A percentile compares a stretch with the other conserved stretches of the same genome.
Evolutionary conservation across 2,888 invertebrate genomes (phyloP).

Genomic region (Lissonota sp.): DNA sequence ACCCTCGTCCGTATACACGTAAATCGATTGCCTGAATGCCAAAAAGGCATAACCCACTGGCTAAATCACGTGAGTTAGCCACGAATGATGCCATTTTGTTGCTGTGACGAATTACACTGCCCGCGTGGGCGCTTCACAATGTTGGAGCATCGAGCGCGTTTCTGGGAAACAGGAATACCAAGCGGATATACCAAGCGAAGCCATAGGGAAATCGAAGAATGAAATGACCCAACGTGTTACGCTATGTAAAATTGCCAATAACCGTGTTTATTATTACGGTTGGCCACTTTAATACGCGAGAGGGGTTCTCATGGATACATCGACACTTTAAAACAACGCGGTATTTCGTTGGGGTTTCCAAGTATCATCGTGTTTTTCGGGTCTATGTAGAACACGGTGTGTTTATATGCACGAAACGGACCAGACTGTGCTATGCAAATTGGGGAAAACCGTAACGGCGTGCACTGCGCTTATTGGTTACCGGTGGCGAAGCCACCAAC

Average conservation of each 20-base stretch:
- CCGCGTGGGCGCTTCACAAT: background rate
- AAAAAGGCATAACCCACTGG: constrained; percentile 9
- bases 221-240: too few species aligned
- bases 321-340: too few species aligned
- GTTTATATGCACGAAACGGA: background rate
- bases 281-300: too few species aligned
- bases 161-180: constrained; percentile 2
- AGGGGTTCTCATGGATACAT: too few species aligned
- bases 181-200: background rate
- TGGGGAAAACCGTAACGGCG: constrained; percentile 72
- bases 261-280: background rate
- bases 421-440: constrained; percentile 71
- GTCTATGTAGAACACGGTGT: constrained; percentile 68
- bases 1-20: constrained; percentile 12
- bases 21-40: background rate
- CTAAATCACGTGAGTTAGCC: background rate
- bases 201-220: background rate
- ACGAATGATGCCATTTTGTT: too few species aligned
- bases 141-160: constrained; percentile 28
- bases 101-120: too few species aligned
- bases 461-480: constrained; percentile 30
- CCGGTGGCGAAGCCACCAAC: constrained; percentile 26
- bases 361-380: constrained; percentile 68
- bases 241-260: background rate
- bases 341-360: constrained; percentile 53